Evolutionary conservation across 2,113 vertebrate genomes (phyloP).

Genomic region (Meriones unguiculatus): DNA sequence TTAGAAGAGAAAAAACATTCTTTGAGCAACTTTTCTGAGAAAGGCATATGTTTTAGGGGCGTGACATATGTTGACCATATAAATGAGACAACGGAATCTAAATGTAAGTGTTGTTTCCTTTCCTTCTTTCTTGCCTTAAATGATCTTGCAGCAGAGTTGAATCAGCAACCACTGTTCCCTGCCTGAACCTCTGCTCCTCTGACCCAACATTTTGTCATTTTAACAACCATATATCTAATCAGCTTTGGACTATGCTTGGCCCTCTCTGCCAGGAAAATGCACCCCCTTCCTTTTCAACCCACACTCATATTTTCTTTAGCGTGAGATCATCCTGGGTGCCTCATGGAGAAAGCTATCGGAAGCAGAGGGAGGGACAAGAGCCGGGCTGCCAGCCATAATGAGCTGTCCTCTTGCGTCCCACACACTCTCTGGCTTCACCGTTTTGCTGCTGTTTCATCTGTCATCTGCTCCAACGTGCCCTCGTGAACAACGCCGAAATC

Average conservation of each 20-base stretch:
- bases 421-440: slow-evolving; percentile 49
- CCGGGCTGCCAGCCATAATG: not conserved
- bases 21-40: slow-evolving; percentile 4
- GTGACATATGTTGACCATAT: slow-evolving; percentile 42
- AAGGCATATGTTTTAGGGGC: slow-evolving; percentile 56
- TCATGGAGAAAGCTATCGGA: not conserved
- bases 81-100: slow-evolving; percentile 45
- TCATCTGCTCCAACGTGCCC: slow-evolving; percentile 58
- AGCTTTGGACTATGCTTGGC: slow-evolving; percentile 38
- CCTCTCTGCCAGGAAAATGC: slow-evolving; percentile 29
- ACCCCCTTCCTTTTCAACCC: slow-evolving; percentile 59
- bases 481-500: slow-evolving; percentile 23
- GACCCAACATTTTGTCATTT: not conserved
- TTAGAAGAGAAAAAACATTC: slow-evolving; percentile 40
- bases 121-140: not conserved
- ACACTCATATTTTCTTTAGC: slow-evolving; percentile 46
- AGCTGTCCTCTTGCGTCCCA: not conserved
- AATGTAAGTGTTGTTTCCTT: not conserved
- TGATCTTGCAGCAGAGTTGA: not conserved
- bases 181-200: not conserved
- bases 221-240: slow-evolving; percentile 34
- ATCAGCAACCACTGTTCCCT: not conserved
- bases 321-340: slow-evolving; percentile 42
- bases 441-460: slow-evolving; percentile 28
- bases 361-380: not conserved